Evolutionary conservation across 2,888 invertebrate genomes (phyloP), one percentile per base, ranked within the genome.

Genomic region (Cremastinae sp.): DNA sequence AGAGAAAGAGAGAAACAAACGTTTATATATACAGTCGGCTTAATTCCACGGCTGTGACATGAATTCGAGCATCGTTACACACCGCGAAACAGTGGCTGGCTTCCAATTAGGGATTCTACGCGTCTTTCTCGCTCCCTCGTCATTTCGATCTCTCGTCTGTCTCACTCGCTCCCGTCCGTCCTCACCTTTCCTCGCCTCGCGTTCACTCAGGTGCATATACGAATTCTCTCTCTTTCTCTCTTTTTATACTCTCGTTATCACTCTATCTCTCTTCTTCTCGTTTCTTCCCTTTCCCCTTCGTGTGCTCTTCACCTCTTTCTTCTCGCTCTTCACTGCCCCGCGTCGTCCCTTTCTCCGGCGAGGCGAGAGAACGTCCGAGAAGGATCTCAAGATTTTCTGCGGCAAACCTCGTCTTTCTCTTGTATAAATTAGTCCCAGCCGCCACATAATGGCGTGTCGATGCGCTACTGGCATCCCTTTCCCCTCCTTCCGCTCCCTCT

Each of bases 361-460:
- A 41, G 41, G 12, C 41, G 41, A 41, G 41, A 41, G 41, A 43
- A 2, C 53, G 51, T 14, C 38, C 49, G 64, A 38, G 69, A 75
- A 51, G 74, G 68, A 81, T 81, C 78, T 64, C 49, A 81, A 83
- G 83, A 85, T 85, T 86, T 87, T 86, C 81, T 83, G 84, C 84
- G 83, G 84, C 84, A 80, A 22, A 88, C 84, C 83, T 86, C 85
- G 85, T 88, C 86, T 86, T 86, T 85, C 87, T 74, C 87, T 89
- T 89, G 89, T 89, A 89, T 89, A 89, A 89, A 89, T 89, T 89
- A 89, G 89, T 89, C 89, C 86, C 85, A 84, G 86, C 86, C 88
- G 87, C 86, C 88, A 88, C 88, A 89, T 89, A 89, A 89, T 89
- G 87, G 89, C 87, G 89, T 89, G 89, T 89, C 88, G 89, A 89